Evolutionary conservation across 1,140 invertebrate genomes (phyloP), one percentile per base, ranked within the genome.

Genomic region (Centruroides vittatus): DNA sequence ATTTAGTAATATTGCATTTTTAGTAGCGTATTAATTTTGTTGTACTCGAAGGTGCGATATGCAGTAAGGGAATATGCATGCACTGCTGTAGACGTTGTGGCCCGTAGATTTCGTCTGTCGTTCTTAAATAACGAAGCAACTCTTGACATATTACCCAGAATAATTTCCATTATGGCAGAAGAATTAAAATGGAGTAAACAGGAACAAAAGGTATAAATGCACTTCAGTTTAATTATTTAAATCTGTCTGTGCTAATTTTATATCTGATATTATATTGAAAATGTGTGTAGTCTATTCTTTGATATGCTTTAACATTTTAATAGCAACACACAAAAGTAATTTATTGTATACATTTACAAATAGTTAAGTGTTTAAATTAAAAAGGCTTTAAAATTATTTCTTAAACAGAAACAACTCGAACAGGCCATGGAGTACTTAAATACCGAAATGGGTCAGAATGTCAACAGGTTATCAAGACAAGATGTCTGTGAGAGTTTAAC

Each of bases 381-480:
- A 23, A 23, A 23, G 23, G 23, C 23, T 23, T 23, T 23, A 23
- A 23, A 23, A 23, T 23, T 23, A 23, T 23, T 23, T 23, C 23
- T 95, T 98, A 79, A 99, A 97, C 77, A 81, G 99, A 72, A 92
- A 97, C 88, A 94, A 97, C 82, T 69, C 10, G 86, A 90, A 70
- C 67, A 75, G 12, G 93, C 92, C 0, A 79, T 78, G 1, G 83
- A 91, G 7, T 96, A 98, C 73, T 77, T 99, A 2, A 82, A 86
- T 48, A 84, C 83, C 67, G 94, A 99, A 79, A 99, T 99, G 96
- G 96, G 96, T 57, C 86, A 95, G 69, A 83, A 88, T 69, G 89
- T 98, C 4, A 94, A 95, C 73, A 80, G 87, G 50, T 85, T 86
- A 41, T 88, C 86, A 35, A 81, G 86, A 70, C 70, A 91, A 67